Conservation (phyloP, 1,140 invertebrate genomes). For the Teleogryllus occipitalis region DNA sequence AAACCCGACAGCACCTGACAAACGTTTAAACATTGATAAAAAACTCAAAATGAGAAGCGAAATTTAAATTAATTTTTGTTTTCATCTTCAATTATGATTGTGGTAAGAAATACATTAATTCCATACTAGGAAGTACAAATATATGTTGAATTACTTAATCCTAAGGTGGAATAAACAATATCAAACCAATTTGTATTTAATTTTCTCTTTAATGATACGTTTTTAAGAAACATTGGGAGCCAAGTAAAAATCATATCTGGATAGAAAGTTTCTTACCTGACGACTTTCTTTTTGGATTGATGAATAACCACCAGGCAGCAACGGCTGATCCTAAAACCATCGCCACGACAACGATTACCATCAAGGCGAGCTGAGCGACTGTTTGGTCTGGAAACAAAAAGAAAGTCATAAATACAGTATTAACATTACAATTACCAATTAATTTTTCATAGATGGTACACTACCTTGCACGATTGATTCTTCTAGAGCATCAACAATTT, state of each 20-base stretch:
- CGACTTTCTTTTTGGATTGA: background rate
- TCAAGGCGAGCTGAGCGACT: slow-evolving; percentile 27
- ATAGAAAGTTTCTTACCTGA: slow-evolving; percentile 8
- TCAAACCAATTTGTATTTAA: background rate
- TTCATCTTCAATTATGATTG: background rate
- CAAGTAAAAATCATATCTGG: background rate
- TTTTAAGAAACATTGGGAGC: too few species aligned
- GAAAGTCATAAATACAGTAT: background rate
- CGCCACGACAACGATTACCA: slow-evolving; percentile 28
- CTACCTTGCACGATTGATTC: slow-evolving; percentile 7
- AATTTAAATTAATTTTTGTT: too few species aligned
- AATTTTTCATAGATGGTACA: background rate
- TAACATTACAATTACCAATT: background rate
- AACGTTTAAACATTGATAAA: too few species aligned
- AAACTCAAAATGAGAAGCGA: too few species aligned
- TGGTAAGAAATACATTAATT: background rate
- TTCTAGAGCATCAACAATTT: slow-evolving; percentile 12
- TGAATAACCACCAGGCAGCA: slow-evolving; percentile 27
- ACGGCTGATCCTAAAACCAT: slow-evolving; percentile 26
- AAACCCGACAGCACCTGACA: background rate
- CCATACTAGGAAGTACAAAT: background rate
- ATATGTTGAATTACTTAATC: background rate
- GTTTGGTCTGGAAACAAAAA: slow-evolving; percentile 21
- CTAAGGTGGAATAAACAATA: background rate
- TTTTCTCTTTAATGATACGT: too few species aligned